Evolutionary conservation across 2,113 vertebrate genomes (phyloP), one percentile per base, ranked within the genome.

Genomic region (Cyprinodon tularosa): DNA sequence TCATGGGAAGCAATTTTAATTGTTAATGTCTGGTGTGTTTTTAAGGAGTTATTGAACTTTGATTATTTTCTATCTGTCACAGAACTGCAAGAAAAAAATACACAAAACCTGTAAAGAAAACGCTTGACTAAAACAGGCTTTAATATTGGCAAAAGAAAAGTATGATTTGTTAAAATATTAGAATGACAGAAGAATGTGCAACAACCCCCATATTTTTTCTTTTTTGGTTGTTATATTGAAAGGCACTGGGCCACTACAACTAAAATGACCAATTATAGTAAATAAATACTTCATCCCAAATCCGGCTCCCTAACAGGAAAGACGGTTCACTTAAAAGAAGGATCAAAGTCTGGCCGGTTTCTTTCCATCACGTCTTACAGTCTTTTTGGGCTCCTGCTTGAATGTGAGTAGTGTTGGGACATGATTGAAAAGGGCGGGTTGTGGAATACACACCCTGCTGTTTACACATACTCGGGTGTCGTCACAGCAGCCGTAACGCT

Each of bases 371-470:
- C 22, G 71, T 59, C 48, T 78, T 77, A 45, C 77, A 47, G 68
- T 73, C 64, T 71, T 62, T 75, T 17, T 0, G 4, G 36, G 66
- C 65, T 78, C 36, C 40, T 13, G 74, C 6, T 70, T 93, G 86
- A 92, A 91, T 90, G 86, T 85, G 60, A 15, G 74, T 80, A 90
- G 82, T 91, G 92, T 91, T 89, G 66, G 37, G 69, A 62, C 4
- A 62, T 17, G 78, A 83, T 65, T 81, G 84, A 78, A 84, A 82
- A 22, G 83, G 81, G 53, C 14, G 20, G 65, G 60, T 36, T 22
- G 53, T 74, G 72, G 74, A 81, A 60, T 61, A 71, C 47, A 67
- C 68, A 29, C 48, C 15, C 57, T 0, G 44, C 62, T 91, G 87
- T 93, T 89, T 78, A 87, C 82, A 71, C 42, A 86, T 77, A 82